Base-by-base conservation (phyloP, 2,797 vertebrate genomes). In the Toxotes lorentzi region DNA sequence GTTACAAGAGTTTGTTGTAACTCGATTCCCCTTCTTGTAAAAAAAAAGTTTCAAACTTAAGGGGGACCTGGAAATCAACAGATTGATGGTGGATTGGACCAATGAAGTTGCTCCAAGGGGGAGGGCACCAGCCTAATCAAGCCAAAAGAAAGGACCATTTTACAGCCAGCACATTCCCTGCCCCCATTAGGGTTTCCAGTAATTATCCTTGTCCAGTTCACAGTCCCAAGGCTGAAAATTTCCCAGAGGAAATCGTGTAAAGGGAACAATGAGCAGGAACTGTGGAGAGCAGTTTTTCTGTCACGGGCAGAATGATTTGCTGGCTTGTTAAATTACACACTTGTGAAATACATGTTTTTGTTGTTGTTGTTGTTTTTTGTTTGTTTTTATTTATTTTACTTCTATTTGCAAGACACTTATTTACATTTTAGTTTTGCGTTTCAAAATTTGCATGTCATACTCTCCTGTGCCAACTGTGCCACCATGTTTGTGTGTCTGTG, bases 21-120 rank as follows among this genome's bases (percentile, higher is more conserved):
- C 90, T 71, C 76, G 95, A 95, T 85, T 90, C 95, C 93, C 85
- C 91, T 77, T 7, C 54, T 71, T 8, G 54, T 76, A 4, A 54
- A 54, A 54, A 54, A 93, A 94, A 95, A 95, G 94, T 96, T 96
- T 95, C 87, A 95, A 96, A 96, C 94, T 93, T 93, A 86, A 92
- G 83, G 70, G 82, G 75, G 86, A 88, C 73, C 63, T 84, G 63
- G 72, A 82, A 66, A 70, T 83, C 54, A 14, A 17, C 45, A 71
- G 94, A 96, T 88, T 93, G 95, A 95, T 91, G 88, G 76, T 7
- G 62, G 48, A 13, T 34, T 60, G 53, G 78, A 24, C 95, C 95
- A 96, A 95, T 96, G 68, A 47, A 50, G 68, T 40, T 54, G 40
- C 73, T 21, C 38, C 38, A 9, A 13, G 57, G 38, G 43, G 79